A percentile compares a stretch with the other conserved stretches of the same genome.
Conservation (phyloP, 2,888 invertebrate genomes). For the Griposia aprilina region DNA sequence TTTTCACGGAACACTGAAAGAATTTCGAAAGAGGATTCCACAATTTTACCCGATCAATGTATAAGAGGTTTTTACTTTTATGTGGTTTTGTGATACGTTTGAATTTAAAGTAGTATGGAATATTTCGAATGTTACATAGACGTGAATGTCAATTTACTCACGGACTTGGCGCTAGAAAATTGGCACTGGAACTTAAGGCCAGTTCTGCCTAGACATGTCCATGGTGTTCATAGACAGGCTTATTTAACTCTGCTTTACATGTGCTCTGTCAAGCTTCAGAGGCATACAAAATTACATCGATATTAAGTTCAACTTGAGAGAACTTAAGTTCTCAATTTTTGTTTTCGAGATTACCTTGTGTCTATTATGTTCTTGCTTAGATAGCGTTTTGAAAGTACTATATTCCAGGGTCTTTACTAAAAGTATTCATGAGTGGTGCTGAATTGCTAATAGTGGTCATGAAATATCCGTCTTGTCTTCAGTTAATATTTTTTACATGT, state of each 20-base stretch:
- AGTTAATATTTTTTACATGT: neutral
- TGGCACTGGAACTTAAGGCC: slow-evolving; percentile 36
- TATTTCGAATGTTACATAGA: slow-evolving; percentile 21
- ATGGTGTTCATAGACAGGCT: too few relatives aligned
- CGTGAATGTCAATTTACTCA: slow-evolving; percentile 20
- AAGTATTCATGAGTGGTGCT: neutral
- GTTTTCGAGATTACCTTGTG: neutral
- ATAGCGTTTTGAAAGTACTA: neutral
- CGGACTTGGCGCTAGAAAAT: slow-evolving; percentile 36
- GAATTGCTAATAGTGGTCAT: neutral
- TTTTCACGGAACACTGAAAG: slow-evolving; percentile 38
- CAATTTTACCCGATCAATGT: slow-evolving; percentile 6
- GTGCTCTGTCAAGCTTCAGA: slow-evolving; percentile 50
- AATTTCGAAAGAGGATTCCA: slow-evolving; percentile 19
- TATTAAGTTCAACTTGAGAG: slow-evolving; percentile 29
- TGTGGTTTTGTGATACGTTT: slow-evolving; percentile 19
- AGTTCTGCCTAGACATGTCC: too few relatives aligned
- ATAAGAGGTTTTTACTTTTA: slow-evolving; percentile 17
- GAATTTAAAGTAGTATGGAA: slow-evolving; percentile 32
- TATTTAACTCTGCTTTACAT: slow-evolving; percentile 26
- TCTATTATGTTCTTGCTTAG: neutral
- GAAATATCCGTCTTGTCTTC: neutral
- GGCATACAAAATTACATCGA: slow-evolving; percentile 37
- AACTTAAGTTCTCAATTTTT: neutral
- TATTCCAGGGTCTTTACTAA: neutral